Evolutionary conservation across 37 sponge, comb jelly and placozoan genomes (phyloP).

Genomic region (Petrosia ficiformis): DNA sequence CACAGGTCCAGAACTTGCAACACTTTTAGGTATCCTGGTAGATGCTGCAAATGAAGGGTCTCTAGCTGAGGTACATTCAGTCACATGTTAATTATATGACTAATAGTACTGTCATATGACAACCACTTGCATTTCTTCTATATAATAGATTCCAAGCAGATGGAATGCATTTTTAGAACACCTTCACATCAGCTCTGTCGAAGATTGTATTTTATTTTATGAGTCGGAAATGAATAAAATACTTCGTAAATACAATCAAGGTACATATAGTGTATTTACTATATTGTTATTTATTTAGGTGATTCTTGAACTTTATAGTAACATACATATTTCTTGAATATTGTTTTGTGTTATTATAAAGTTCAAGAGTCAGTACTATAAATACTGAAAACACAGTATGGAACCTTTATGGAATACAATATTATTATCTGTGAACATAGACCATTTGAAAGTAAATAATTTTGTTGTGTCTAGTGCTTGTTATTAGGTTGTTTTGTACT

Average conservation of each 20-base stretch:
- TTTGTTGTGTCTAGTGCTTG: no score
- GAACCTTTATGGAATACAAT: no score
- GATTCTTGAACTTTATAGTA: not conserved
- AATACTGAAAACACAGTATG: no score
- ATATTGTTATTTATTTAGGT: not conserved
- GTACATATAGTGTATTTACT: constrained; percentile 22
- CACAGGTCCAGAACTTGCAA: constrained; percentile 82
- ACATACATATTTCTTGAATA: not conserved
- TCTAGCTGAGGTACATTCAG: constrained; percentile 63
- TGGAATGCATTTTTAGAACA: constrained; percentile 75
- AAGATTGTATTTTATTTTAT: constrained; percentile 80
- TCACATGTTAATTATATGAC: not conserved
- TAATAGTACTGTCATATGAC: not conserved
- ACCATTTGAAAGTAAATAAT: no score
- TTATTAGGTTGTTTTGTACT: no score
- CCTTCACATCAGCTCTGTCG: constrained; percentile 55
- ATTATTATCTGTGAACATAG: no score
- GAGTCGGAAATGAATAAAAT: constrained; percentile 68
- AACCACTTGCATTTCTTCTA: not conserved
- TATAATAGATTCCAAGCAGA: constrained; percentile 58
- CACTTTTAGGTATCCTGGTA: constrained; percentile 80
- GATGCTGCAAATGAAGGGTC: constrained; percentile 91
- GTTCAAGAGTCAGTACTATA: not conserved
- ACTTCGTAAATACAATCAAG: constrained; percentile 27
- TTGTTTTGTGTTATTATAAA: not conserved